Evolutionary conservation across 1,140 invertebrate genomes (phyloP).

Genomic region (Apis mellifera): DNA sequence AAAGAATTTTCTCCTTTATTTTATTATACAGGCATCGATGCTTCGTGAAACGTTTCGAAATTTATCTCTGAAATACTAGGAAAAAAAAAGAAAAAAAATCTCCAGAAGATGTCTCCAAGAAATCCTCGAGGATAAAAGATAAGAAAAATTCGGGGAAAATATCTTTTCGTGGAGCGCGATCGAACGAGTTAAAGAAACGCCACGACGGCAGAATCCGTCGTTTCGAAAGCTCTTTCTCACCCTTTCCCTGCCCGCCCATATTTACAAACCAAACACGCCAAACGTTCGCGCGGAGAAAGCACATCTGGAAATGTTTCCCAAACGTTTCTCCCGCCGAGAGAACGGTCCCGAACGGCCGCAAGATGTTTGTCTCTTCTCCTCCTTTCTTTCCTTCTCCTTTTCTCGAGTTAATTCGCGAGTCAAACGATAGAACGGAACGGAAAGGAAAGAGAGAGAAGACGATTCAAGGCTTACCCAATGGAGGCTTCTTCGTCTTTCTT

Average conservation of each 20-base stretch:
- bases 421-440: neutral
- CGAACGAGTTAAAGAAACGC: neutral
- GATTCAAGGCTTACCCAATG: slow-evolving; percentile 49
- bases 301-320: slow-evolving; percentile 1
- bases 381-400: neutral
- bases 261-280: slow-evolving; percentile 22
- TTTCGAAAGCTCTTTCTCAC: slow-evolving; percentile 2
- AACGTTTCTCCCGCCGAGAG: neutral
- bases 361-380: no score
- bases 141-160: neutral
- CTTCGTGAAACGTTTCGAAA: no score
- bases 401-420: slow-evolving; percentile 8
- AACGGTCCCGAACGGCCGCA: neutral
- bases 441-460: slow-evolving; percentile 10
- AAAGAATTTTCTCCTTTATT: neutral
- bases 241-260: neutral
- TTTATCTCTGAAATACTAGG: no score
- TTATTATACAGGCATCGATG: no score
- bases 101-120: no score
- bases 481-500: slow-evolving; percentile 40
- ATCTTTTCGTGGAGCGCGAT: no score
- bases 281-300: neutral
- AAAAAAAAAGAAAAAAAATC: no score
- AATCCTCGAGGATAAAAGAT: no score
- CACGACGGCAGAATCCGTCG: slow-evolving; percentile 10